Evolutionary conservation across 2,113 vertebrate species (phyloP).

Genomic region (Oriolus oriolus): DNA sequence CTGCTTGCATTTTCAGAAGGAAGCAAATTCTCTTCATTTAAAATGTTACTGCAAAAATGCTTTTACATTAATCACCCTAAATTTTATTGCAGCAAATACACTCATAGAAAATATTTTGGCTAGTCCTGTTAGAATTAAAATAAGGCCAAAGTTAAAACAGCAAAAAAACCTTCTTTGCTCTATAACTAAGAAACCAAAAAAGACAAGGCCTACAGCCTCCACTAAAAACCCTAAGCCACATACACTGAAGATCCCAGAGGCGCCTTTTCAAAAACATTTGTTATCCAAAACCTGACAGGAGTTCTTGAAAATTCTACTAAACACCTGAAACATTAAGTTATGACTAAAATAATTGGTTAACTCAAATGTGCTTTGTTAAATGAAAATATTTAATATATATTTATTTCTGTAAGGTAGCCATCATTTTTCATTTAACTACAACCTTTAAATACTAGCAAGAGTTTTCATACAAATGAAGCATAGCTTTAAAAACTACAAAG

Average conservation of each 20-base stretch:
- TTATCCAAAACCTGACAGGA: not conserved
- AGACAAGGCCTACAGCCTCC: not conserved
- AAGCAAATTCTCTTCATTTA: not conserved
- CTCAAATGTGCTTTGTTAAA: not conserved
- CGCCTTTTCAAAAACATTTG: not conserved
- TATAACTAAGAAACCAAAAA: not conserved
- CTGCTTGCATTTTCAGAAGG: not conserved
- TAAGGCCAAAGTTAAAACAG: not conserved
- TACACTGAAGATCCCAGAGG: not conserved
- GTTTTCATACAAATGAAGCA: not conserved
- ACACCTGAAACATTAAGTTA: not conserved
- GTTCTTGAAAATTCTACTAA: not conserved
- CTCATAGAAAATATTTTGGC: not conserved
- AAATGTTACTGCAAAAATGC: not conserved
- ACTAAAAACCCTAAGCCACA: not conserved
- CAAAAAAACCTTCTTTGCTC: not conserved
- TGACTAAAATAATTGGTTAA: not conserved
- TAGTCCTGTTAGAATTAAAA: not conserved
- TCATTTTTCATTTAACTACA: not conserved
- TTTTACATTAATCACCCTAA: not conserved
- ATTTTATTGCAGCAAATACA: not conserved
- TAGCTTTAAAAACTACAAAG: not conserved
- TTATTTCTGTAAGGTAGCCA: not conserved
- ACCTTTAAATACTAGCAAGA: not conserved
- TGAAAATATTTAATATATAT: not conserved